Conservation (phyloP, 2,113 vertebrate genomes). For the Pardalotus punctatus region DNA sequence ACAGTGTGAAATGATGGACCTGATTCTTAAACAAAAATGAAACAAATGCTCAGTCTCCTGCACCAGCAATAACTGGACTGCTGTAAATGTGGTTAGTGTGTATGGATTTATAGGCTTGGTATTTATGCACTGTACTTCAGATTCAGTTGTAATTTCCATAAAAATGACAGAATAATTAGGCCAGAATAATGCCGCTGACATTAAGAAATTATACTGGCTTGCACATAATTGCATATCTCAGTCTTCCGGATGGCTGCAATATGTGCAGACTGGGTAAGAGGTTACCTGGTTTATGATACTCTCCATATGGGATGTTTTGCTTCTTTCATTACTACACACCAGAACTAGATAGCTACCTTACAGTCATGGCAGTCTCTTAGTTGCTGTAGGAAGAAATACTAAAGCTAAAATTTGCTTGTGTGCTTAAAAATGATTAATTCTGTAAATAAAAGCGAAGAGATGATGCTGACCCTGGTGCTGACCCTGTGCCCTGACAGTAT, state of each 20-base stretch:
- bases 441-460: background rate
- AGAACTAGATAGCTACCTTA: background rate
- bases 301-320: background rate
- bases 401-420: background rate
- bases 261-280: background rate
- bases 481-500: background rate
- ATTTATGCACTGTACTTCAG: background rate
- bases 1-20: background rate
- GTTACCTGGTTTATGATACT: background rate
- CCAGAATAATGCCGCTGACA: background rate
- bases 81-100: background rate
- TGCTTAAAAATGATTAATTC: background rate
- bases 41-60: background rate
- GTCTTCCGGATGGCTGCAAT: background rate
- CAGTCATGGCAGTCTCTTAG: background rate
- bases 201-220: background rate
- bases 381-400: background rate
- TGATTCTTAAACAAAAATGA: background rate
- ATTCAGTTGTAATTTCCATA: background rate
- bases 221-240: background rate
- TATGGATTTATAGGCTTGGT: background rate
- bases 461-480: background rate
- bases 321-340: background rate
- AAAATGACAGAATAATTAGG: slow-evolving; percentile 10
- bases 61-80: background rate